These are phyloP conservation scores for Amazona guildingii DNA, from an alignment of 2,113 vertebrate species.

Conservation along the genomic window DNA sequence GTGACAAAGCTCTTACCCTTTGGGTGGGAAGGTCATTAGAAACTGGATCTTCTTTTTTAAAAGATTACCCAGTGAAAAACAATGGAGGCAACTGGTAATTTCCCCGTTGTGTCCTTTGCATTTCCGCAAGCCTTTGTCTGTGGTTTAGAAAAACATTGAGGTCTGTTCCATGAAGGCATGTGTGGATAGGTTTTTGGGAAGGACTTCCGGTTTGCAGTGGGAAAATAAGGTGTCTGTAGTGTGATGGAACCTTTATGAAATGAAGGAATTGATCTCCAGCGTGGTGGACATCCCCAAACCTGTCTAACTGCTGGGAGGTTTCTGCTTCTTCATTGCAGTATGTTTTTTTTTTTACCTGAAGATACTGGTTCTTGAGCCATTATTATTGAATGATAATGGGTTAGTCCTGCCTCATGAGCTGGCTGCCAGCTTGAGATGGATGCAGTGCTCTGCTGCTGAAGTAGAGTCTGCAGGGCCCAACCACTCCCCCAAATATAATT, in stretches of 20 bases:
- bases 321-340: not conserved
- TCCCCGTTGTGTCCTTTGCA: not conserved
- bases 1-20: constrained; percentile 46
- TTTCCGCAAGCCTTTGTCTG: not conserved
- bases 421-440: not conserved
- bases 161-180: not conserved
- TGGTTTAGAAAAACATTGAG: not conserved
- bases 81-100: not conserved
- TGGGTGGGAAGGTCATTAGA: constrained; percentile 24
- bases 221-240: not conserved
- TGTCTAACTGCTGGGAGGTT: not conserved
- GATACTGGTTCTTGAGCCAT: not conserved
- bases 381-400: not conserved
- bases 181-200: not conserved
- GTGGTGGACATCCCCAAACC: not conserved
- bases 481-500: not conserved
- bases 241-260: not conserved
- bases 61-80: not conserved
- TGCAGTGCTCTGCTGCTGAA: not conserved
- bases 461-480: not conserved
- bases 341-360: not conserved
- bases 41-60: not conserved
- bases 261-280: not conserved
- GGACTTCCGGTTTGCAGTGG: not conserved
- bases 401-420: not conserved